phyloP scores from a whole-genome alignment of 2,797 vertebrate species.

The Gila robusta region DNA sequence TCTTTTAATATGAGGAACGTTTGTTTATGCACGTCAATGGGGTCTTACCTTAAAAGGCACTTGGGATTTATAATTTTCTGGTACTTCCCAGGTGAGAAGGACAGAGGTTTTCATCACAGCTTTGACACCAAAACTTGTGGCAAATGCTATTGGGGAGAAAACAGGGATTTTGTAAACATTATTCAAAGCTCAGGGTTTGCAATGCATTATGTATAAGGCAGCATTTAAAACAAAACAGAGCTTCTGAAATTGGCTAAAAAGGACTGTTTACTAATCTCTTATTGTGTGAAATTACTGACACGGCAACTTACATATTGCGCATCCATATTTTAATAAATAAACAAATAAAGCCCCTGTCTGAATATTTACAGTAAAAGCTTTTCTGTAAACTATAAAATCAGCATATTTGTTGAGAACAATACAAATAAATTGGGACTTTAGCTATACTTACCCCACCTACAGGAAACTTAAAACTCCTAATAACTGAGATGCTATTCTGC shows the following conservation, averaged over 20 bases:
- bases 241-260: constrained; percentile 13
- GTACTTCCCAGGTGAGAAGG: constrained; percentile 94
- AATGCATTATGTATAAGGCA: background rate
- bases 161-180: background rate
- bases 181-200: background rate
- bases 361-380: background rate
- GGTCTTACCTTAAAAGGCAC: constrained; percentile 91
- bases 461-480: background rate
- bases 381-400: background rate
- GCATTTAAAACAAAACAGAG: background rate
- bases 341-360: background rate
- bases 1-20: background rate
- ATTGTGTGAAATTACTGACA: constrained; percentile 21
- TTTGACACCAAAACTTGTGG: constrained; percentile 93
- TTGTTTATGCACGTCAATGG: background rate
- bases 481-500: background rate
- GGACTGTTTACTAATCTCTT: background rate
- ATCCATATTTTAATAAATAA: background rate
- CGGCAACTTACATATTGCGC: background rate
- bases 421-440: background rate
- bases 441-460: background rate
- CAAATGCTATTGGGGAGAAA: constrained; percentile 81
- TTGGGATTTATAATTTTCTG: constrained; percentile 88
- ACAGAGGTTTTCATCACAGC: constrained; percentile 93
- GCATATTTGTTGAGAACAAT: constrained; percentile 12